phyloP scores from a whole-genome alignment of 2,113 vertebrate species.

The Myrmophylax atrothorax region DNA sequence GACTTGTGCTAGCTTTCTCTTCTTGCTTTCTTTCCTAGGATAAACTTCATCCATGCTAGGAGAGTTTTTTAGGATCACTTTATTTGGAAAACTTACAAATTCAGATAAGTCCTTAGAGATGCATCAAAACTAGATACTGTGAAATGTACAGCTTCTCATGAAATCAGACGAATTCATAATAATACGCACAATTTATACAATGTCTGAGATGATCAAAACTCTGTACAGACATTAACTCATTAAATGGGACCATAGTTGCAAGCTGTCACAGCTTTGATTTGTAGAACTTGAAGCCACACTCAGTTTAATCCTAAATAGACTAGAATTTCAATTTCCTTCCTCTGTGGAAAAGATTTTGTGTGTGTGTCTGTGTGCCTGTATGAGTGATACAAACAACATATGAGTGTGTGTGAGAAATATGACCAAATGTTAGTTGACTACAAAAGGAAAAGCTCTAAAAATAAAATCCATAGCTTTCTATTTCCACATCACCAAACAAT shows the following conservation, averaged over 20 bases:
- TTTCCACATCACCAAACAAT: background rate
- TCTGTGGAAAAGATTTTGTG: background rate
- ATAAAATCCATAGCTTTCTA: background rate
- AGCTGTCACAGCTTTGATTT: background rate
- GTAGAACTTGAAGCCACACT: background rate
- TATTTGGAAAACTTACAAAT: background rate
- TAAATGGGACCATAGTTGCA: background rate
- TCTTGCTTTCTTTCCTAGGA: background rate
- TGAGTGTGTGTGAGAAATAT: background rate
- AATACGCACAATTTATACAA: background rate
- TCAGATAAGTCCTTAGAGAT: constrained; percentile 9
- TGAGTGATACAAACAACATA: background rate
- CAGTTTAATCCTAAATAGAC: constrained; percentile 11
- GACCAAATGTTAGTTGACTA: background rate
- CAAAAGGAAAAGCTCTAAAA: background rate
- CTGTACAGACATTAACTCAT: background rate
- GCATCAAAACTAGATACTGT: constrained; percentile 8
- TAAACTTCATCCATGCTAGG: background rate
- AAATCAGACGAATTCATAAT: constrained; percentile 1
- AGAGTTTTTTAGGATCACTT: background rate
- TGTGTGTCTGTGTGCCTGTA: background rate
- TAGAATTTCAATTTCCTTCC: background rate
- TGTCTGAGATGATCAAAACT: background rate
- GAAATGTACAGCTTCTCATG: background rate
- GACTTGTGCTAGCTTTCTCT: background rate